Evolutionary conservation across 35 echinoderm and acorn worm species (phyloP).

Genomic region (Lytechinus pictus): DNA sequence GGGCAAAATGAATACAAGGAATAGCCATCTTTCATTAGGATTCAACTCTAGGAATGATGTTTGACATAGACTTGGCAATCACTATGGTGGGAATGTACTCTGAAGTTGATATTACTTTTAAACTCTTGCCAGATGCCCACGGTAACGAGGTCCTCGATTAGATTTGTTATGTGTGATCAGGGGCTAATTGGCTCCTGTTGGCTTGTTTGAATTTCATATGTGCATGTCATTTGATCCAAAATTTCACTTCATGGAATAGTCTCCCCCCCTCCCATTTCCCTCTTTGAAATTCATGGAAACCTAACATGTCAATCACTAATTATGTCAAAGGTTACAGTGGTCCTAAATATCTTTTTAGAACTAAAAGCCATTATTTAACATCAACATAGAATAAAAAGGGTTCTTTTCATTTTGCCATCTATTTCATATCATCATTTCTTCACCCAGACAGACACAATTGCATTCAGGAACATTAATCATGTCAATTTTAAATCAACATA

Average conservation of each 20-base stretch:
- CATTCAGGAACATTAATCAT: background rate
- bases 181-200: slow-evolving; percentile 8
- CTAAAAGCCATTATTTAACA: no score
- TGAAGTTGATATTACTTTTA: background rate
- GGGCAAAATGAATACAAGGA: background rate
- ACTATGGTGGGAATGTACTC: slow-evolving; percentile 8
- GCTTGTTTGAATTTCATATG: background rate
- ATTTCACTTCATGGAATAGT: background rate
- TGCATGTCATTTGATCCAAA: background rate
- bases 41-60: background rate
- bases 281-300: background rate
- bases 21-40: background rate
- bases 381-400: no score
- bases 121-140: background rate
- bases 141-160: background rate
- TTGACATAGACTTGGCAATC: background rate
- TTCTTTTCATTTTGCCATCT: background rate
- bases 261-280: background rate
- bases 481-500: no score
- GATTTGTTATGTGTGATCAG: slow-evolving; percentile 1
- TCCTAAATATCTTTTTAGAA: no score
- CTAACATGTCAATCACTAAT: background rate
- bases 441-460: background rate
- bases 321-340: background rate
- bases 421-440: background rate